Conservation (phyloP, 1,140 invertebrate species). For the Drosophila orosa region DNA sequence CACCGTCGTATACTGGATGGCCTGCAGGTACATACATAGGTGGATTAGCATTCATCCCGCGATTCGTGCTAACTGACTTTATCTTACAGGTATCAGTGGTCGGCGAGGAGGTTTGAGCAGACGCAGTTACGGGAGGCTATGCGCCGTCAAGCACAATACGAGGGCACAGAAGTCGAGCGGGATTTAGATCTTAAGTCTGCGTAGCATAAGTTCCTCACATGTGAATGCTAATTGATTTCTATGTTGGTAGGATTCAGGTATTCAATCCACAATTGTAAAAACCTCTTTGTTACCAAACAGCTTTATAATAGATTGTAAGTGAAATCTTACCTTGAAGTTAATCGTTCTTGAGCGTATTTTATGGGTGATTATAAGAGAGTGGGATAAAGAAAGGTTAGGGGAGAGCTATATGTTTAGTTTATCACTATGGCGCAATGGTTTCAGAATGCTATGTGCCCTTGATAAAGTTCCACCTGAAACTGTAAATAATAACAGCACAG, state of each 20-base stretch:
- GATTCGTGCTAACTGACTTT: neutral
- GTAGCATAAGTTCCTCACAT: constrained; percentile 43
- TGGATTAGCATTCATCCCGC: neutral
- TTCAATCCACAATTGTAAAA: constrained; percentile 16
- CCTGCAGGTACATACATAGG: constrained; percentile 85
- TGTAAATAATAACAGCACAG: too few relatives aligned
- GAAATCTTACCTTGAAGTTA: constrained; percentile 24
- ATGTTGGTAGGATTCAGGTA: constrained; percentile 8
- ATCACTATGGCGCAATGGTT: too few relatives aligned
- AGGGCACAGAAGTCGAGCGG: constrained; percentile 82
- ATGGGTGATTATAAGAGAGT: neutral
- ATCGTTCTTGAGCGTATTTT: neutral
- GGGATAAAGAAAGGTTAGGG: neutral
- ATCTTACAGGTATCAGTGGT: constrained; percentile 84
- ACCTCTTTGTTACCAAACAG: constrained; percentile 24
- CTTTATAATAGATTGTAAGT: constrained; percentile 34
- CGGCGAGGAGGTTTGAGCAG: constrained; percentile 84
- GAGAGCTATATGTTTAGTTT: too few relatives aligned
- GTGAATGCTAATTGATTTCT: constrained; percentile 1
- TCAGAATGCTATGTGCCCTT: too few relatives aligned
- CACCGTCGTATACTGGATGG: constrained; percentile 86
- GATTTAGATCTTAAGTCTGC: constrained; percentile 73
- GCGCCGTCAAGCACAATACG: constrained; percentile 74
- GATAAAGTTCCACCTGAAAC: too few relatives aligned
- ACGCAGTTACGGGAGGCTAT: constrained; percentile 82